These are phyloP conservation scores for Masnerella sp. DNA, from an alignment of 2,888 invertebrate genomes.

Conservation along the genomic window DNA sequence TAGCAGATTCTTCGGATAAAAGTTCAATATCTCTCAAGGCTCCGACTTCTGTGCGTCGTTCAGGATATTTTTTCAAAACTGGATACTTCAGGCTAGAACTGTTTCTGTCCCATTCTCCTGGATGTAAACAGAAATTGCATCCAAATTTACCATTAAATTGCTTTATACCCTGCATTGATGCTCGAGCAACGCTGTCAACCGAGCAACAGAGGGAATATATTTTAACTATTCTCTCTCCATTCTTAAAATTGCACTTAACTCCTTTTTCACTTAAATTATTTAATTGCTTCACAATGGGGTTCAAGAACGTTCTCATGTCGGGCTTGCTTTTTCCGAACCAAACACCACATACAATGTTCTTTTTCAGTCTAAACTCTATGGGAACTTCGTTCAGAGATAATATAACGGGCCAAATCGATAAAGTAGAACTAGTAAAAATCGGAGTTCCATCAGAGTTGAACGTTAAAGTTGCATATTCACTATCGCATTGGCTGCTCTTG, in stretches of 20 bases:
- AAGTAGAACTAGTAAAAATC: conserved; percentile 46
- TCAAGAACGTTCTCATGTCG: conserved; percentile 35
- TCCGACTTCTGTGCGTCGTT: neutral
- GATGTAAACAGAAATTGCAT: conserved; percentile 34
- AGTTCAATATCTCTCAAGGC: neutral
- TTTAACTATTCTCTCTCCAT: conserved; percentile 28
- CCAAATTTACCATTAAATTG: conserved; percentile 51
- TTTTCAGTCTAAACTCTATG: conserved; percentile 16
- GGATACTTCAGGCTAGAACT: neutral
- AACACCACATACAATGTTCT: conserved; percentile 35
- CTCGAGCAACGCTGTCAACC: conserved; percentile 34
- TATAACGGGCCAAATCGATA: conserved; percentile 51
- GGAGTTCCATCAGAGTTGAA: conserved; percentile 53
- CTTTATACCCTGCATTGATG: conserved; percentile 19
- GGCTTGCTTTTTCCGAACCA: conserved; percentile 47
- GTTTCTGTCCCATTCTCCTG: neutral
- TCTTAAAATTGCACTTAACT: conserved; percentile 34
- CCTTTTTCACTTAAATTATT: conserved; percentile 33
- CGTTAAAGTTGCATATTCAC: conserved; percentile 30
- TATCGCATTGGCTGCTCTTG: conserved; percentile 6
- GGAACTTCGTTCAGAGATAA: conserved; percentile 57
- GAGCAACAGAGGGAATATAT: conserved; percentile 29
- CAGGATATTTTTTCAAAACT: neutral
- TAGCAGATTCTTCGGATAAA: neutral
- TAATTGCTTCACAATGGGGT: conserved; percentile 39